phyloP scores from a whole-genome alignment of 2,888 invertebrate species.

The Adelognathus sp. region DNA sequence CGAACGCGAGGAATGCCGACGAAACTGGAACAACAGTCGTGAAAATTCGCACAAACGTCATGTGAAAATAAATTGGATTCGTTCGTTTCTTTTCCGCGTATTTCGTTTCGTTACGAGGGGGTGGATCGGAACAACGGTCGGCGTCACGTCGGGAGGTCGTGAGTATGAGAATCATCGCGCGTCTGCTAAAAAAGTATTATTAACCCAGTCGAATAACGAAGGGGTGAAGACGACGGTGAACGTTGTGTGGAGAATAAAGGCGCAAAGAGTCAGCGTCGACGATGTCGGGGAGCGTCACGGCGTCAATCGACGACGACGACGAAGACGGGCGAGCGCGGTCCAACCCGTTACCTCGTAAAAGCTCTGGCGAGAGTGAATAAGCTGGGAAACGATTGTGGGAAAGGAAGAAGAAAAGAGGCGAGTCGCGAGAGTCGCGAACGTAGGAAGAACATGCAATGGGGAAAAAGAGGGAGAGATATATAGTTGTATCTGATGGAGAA shows the following conservation, averaged over 20 bases:
- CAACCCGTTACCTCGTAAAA: slow-evolving; percentile 53
- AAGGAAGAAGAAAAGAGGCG: slow-evolving; percentile 6
- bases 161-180: background rate
- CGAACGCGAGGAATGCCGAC: too few relatives aligned
- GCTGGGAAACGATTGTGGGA: slow-evolving; percentile 10
- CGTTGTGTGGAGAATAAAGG: slow-evolving; percentile 1
- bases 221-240: background rate
- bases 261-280: background rate
- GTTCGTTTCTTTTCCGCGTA: too few relatives aligned
- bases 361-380: slow-evolving; percentile 6
- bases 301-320: slow-evolving; percentile 53
- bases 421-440: slow-evolving; percentile 1
- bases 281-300: background rate
- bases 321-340: slow-evolving; percentile 59
- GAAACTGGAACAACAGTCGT: too few relatives aligned
- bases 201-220: slow-evolving; percentile 27
- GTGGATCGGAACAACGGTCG: background rate
- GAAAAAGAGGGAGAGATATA: slow-evolving; percentile 20
- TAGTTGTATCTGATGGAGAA: slow-evolving; percentile 51
- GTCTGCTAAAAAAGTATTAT: slow-evolving; percentile 38
- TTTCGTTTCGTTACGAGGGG: too few relatives aligned
- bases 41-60: too few relatives aligned
- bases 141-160: background rate
- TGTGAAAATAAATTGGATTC: too few relatives aligned
- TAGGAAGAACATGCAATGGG: slow-evolving; percentile 54